Evolutionary conservation across 2,113 vertebrate genomes (phyloP).

Genomic region (Pleuronectes platessa): DNA sequence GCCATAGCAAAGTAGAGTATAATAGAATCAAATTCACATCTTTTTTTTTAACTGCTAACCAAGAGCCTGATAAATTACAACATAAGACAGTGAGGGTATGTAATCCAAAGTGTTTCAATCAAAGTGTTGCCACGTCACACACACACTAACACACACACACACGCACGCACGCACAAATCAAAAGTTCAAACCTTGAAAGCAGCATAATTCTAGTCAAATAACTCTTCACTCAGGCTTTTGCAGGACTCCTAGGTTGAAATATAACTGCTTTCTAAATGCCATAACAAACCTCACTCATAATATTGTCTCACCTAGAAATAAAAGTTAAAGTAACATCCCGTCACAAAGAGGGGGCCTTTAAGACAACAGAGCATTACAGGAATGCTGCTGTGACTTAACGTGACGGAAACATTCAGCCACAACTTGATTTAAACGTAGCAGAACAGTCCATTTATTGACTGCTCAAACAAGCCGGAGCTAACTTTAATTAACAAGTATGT

Average conservation of each 20-base stretch:
- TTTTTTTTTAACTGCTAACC: neutral
- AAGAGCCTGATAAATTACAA: neutral
- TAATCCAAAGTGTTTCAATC: neutral
- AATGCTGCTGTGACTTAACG: conserved; percentile 5
- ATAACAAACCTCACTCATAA: neutral
- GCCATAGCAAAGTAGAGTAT: neutral
- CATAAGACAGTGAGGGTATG: neutral
- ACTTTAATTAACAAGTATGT: neutral
- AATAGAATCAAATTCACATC: neutral
- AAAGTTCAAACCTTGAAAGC: neutral
- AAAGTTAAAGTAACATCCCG: conserved; percentile 4
- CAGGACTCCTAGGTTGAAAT: neutral
- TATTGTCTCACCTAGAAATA: neutral
- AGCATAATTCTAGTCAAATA: neutral
- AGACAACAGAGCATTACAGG: neutral
- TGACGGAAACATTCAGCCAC: too few species aligned
- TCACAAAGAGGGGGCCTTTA: neutral
- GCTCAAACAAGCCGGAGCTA: neutral
- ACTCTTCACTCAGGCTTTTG: neutral
- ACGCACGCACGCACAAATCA: neutral
- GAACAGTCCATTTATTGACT: neutral
- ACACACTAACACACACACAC: neutral
- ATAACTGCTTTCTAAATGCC: neutral
- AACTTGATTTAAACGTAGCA: too few species aligned
- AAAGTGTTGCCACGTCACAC: neutral